Base-by-base conservation (phyloP, 2,888 invertebrate species). In the Macaria liturata region DNA sequence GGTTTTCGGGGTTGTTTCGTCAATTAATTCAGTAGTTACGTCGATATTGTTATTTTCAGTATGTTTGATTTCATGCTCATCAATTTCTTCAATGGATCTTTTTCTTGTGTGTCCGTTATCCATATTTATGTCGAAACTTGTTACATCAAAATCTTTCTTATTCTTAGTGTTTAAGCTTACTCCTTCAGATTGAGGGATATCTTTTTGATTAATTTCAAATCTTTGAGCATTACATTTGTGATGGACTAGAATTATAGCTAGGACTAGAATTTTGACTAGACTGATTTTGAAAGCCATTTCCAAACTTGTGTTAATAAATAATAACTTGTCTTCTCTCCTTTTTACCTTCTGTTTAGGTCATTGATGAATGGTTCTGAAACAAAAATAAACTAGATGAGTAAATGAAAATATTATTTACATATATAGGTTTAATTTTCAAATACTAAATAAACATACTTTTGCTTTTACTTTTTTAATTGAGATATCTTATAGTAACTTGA, bases 301-400 rank as follows among this genome's bases (percentile, higher is more conserved):
- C 7, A 9, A 7, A 5, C 42, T 39, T n/a, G 32, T 46, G 8
- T 37, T 47, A 8, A 42, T 20, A 20, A 20, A 20, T 20, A 20
- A 20, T 20, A 20, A 20, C 2, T 2, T 20, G 8, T 20, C 43
- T 43, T 20, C 4, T 37, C 43, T 43, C n/a, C 6, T 47, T 3
- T 1, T 6, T 31, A 32, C 1, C 0, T 43, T 0, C 39, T 9
- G 4, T 9, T 7, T 2, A 4, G 30, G 4, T 42, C 3, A 39
- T 47, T 9, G 52, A 7, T 54, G 30, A 52, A 55, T 53, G n/a
- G 4, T 49, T 20, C 64, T 64, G 62, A 40, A 64, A 64, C 57
- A 62, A 64, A 30, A 43, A 7, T 45, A 54, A 32, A 40, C 2
- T n/a, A 7, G 34, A 7, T 7, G 20, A 20, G 20, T 20, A 20